These are phyloP conservation scores for Lobophora halterata DNA, from an alignment of 2,888 invertebrate genomes.

Conservation along the genomic window DNA sequence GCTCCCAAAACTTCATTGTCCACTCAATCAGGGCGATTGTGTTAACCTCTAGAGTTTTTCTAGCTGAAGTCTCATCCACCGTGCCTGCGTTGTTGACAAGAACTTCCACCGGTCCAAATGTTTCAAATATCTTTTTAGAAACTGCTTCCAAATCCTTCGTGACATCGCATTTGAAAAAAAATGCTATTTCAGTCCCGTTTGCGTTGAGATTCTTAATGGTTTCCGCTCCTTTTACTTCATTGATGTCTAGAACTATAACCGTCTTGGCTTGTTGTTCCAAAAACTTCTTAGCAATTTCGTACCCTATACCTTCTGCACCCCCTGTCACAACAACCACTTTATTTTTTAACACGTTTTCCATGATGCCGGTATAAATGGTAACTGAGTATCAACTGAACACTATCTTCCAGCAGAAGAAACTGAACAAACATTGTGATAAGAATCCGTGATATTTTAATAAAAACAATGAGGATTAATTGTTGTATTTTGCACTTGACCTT, in stretches of 20 bases:
- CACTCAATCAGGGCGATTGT: conserved; percentile 44
- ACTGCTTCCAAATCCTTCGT: conserved; percentile 58
- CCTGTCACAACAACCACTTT: conserved; percentile 57
- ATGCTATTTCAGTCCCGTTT: conserved; percentile 56
- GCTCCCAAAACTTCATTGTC: conserved; percentile 58
- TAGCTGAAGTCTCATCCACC: conserved; percentile 30
- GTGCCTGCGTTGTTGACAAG: conserved; percentile 62
- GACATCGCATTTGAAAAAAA: conserved; percentile 72
- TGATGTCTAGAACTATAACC: conserved; percentile 42
- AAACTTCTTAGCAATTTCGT: conserved; percentile 56
- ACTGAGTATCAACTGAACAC: too few relatives aligned
- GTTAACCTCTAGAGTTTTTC: conserved; percentile 47
- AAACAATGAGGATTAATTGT: too few relatives aligned
- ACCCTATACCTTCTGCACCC: conserved; percentile 70
- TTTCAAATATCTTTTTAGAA: conserved; percentile 40
- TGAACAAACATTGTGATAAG: too few relatives aligned
- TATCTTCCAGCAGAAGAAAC: too few relatives aligned
- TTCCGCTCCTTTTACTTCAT: conserved; percentile 13
- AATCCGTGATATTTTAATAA: too few relatives aligned
- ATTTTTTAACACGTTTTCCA: conserved; percentile 24
- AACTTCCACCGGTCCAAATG: conserved; percentile 51
- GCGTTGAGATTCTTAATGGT: conserved; percentile 32
- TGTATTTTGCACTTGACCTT: too few relatives aligned
- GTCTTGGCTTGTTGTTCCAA: conserved; percentile 49
- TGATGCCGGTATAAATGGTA: conserved; percentile 3